Evolutionary conservation across 2,888 invertebrate genomes (phyloP).

Genomic region (Cybosia mesomella): DNA sequence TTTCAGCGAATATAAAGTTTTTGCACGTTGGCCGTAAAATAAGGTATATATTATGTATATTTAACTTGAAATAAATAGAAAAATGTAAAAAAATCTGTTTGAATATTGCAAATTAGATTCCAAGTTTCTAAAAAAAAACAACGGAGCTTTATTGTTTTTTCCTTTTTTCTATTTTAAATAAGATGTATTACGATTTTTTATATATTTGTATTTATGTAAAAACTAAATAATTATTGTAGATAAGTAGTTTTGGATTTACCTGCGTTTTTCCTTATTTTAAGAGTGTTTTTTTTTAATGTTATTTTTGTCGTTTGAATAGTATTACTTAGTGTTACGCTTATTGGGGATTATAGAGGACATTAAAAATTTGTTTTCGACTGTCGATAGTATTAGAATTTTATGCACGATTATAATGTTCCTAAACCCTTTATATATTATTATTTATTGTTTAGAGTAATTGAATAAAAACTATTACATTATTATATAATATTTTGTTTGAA

Average conservation of each 20-base stretch:
- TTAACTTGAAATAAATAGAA: slow-evolving; percentile 60
- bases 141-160: slow-evolving; percentile 70
- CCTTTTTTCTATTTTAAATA: slow-evolving; percentile 52
- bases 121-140: slow-evolving; percentile 63
- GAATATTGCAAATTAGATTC: slow-evolving; percentile 64
- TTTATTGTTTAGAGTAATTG: slow-evolving; percentile 19
- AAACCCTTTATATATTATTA: slow-evolving; percentile 26
- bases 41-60: slow-evolving; percentile 69
- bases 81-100: slow-evolving; percentile 54
- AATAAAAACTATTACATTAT: not conserved
- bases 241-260: slow-evolving; percentile 68
- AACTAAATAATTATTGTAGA: slow-evolving; percentile 63
- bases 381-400: slow-evolving; percentile 23
- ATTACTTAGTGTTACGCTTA: slow-evolving; percentile 55
- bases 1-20: slow-evolving; percentile 68
- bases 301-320: slow-evolving; percentile 61
- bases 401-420: slow-evolving; percentile 47
- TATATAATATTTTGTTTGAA: not conserved
- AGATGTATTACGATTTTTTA: slow-evolving; percentile 65
- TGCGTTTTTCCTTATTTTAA: slow-evolving; percentile 67
- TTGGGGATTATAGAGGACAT: slow-evolving; percentile 35
- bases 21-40: slow-evolving; percentile 77
- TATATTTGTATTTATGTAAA: slow-evolving; percentile 75
- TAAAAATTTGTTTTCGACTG: slow-evolving; percentile 27
- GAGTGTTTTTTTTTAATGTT: slow-evolving; percentile 56